phyloP scores from a whole-genome alignment of 23 tunicate species.

The Halocynthia roretzi region DNA sequence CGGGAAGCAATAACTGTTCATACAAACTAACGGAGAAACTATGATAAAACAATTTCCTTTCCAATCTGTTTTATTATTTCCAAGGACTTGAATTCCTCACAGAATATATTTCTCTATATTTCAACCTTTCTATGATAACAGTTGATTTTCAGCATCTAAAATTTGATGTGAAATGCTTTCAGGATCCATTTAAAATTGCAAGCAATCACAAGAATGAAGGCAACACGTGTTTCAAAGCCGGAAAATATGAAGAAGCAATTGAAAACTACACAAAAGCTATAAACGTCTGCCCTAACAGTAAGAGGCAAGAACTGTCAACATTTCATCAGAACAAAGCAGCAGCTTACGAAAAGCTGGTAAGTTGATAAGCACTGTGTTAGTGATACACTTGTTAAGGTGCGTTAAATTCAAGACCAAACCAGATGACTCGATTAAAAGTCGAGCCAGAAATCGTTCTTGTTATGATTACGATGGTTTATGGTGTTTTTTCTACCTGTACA shows the following conservation, averaged over 20 bases:
- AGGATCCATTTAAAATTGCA: constrained; percentile 52
- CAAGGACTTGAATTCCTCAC: too few species aligned
- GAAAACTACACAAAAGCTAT: constrained; percentile 73
- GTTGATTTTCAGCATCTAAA: not conserved
- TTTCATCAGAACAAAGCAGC: constrained; percentile 92
- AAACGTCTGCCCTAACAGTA: constrained; percentile 50
- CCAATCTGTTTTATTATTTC: too few species aligned
- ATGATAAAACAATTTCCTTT: too few species aligned
- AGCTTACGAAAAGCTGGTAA: constrained; percentile 81
- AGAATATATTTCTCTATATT: not conserved
- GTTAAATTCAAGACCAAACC: not conserved
- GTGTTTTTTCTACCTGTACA: not conserved
- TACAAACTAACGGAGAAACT: too few species aligned
- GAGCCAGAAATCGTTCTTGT: too few species aligned
- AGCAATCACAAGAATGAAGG: constrained; percentile 71
- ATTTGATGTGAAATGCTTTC: not conserved
- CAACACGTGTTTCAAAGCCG: constrained; percentile 67
- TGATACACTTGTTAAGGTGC: not conserved
- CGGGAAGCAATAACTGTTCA: too few species aligned
- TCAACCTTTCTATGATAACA: not conserved
- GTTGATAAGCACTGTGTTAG: not conserved
- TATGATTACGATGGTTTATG: constrained; percentile 6
- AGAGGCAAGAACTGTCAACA: constrained; percentile 64
- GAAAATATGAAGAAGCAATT: constrained; percentile 64
- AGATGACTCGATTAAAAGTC: too few species aligned